phyloP scores from a whole-genome alignment of 2,888 invertebrate genomes.

The Apodemia mormo region DNA sequence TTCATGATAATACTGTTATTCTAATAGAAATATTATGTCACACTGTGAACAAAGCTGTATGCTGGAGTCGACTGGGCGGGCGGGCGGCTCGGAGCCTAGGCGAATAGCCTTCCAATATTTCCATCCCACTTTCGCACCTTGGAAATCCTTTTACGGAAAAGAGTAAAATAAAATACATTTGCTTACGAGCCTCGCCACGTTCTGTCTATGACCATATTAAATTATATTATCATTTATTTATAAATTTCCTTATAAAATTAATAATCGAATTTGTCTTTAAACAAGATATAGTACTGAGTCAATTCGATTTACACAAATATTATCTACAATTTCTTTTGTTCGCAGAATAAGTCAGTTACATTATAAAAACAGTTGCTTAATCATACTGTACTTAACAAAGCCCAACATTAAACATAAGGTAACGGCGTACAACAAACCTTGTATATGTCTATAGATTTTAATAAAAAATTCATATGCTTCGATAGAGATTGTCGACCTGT shows the following conservation, averaged over 20 bases:
- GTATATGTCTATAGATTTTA: slow-evolving; percentile 1
- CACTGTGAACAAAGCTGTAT: slow-evolving; percentile 56
- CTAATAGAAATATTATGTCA: slow-evolving; percentile 21
- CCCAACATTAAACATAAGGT: background rate
- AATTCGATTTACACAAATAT: background rate
- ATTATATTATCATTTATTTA: background rate
- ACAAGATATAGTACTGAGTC: background rate
- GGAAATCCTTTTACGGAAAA: slow-evolving; percentile 40
- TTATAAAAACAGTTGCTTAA: too few species aligned
- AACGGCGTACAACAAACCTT: background rate
- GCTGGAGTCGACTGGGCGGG: slow-evolving; percentile 73
- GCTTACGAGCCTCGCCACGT: slow-evolving; percentile 52
- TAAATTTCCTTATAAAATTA: background rate
- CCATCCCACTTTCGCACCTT: slow-evolving; percentile 56
- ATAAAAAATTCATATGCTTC: background rate
- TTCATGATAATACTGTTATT: background rate
- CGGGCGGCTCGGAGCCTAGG: slow-evolving; percentile 62
- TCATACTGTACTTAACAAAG: background rate
- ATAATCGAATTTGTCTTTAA: background rate
- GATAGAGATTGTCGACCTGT: slow-evolving; percentile 19
- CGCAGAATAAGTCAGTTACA: too few species aligned
- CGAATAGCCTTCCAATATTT: slow-evolving; percentile 57
- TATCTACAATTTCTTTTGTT: background rate
- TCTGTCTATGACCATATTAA: background rate
- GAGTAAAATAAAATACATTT: slow-evolving; percentile 60